Evolutionary conservation across 2,797 vertebrate species (phyloP).

Genomic region (Vireo griseus): DNA sequence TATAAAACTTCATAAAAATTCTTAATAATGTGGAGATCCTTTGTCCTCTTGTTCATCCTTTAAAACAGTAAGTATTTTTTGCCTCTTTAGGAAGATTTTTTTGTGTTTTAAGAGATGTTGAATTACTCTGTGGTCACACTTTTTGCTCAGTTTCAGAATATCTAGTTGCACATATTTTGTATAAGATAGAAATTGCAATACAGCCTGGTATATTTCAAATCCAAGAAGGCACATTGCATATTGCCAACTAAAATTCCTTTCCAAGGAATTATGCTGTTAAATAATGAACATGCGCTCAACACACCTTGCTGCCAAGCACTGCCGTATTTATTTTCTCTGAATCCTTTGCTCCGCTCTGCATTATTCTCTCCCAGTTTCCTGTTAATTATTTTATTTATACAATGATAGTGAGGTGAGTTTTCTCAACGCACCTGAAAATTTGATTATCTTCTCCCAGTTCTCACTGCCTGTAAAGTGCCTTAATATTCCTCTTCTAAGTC

Average conservation of each 20-base stretch:
- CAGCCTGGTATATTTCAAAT: not conserved
- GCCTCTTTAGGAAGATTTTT: not conserved
- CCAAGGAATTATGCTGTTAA: not conserved
- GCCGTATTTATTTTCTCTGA: not conserved
- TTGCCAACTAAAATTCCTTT: not conserved
- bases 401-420: not conserved
- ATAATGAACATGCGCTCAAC: not conserved
- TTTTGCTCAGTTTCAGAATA: not conserved
- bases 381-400: not conserved
- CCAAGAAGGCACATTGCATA: rapidly evolving
- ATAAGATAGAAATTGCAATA: not conserved
- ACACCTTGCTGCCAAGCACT: not conserved
- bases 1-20: not conserved
- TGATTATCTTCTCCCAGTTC: not conserved
- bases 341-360: not conserved
- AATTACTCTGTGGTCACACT: not conserved
- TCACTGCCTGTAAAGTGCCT: not conserved
- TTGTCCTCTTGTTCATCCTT: not conserved
- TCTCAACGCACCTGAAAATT: not conserved
- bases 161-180: not conserved
- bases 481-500: not conserved
- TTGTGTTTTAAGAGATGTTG: not conserved
- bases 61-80: not conserved
- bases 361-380: not conserved
- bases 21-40: not conserved